Conservation (phyloP, 2,797 vertebrate species). For the Hydrocynus forskahlii region DNA sequence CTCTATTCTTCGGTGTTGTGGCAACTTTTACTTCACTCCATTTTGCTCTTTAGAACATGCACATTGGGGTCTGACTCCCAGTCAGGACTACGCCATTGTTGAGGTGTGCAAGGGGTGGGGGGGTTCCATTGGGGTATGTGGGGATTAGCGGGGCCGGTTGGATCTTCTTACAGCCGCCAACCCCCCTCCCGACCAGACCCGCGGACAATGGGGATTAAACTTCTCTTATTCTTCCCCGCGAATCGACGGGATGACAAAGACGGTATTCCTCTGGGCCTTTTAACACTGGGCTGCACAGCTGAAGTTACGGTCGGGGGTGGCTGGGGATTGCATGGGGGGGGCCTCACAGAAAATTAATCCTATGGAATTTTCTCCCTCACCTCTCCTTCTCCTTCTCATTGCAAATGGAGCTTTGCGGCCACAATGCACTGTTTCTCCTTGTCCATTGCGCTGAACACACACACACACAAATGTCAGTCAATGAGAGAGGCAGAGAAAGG, state of each 20-base stretch:
- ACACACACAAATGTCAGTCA: slow-evolving; percentile 74
- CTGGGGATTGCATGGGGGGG: slow-evolving; percentile 58
- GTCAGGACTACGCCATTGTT: slow-evolving; percentile 79
- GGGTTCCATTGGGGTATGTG: slow-evolving; percentile 88
- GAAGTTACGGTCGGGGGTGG: slow-evolving; percentile 76
- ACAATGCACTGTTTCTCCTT: slow-evolving; percentile 70
- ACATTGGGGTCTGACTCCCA: slow-evolving; percentile 82
- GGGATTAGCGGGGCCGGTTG: slow-evolving; percentile 98
- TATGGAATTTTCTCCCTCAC: slow-evolving; percentile 80
- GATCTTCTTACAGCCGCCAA: slow-evolving; percentile 96
- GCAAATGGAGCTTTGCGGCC: slow-evolving; percentile 82
- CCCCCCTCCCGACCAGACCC: slow-evolving; percentile 72
- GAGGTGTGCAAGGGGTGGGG: slow-evolving; percentile 72
- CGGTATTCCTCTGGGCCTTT: slow-evolving; percentile 87
- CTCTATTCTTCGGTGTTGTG: slow-evolving; percentile 89
- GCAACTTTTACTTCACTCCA: slow-evolving; percentile 92
- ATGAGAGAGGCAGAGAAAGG: slow-evolving; percentile 60
- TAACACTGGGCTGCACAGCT: slow-evolving; percentile 85
- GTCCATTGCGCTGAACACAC: slow-evolving; percentile 57
- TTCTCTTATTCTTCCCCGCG: slow-evolving; percentile 85
- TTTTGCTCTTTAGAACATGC: slow-evolving; percentile 80
- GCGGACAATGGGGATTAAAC: slow-evolving; percentile 87
- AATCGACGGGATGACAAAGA: slow-evolving; percentile 86
- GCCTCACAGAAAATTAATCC: slow-evolving; percentile 84
- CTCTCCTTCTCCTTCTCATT: slow-evolving; percentile 69